Base-by-base conservation (phyloP, 2,113 vertebrate species). In the Chascanopsetta lugubris region DNA sequence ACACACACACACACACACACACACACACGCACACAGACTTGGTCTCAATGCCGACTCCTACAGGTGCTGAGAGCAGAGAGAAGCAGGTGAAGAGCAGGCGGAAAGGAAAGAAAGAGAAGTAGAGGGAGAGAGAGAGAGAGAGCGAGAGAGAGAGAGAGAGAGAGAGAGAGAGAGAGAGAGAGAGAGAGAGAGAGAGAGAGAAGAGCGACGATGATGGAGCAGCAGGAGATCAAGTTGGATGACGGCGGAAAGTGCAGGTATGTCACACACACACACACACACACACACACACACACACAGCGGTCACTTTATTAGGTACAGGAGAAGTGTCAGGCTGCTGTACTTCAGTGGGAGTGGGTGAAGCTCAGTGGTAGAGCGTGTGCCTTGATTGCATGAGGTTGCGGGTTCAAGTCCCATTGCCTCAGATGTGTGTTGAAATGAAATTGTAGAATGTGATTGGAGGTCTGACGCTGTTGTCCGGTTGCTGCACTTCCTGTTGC, bases 61-160 rank as follows among this genome's bases (percentile, higher is more conserved):
- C 86, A 85, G 86, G 87, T 89, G 82, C 85, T 69, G 64, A 21
- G 71, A 80, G 72, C 69, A 57, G 73, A 82, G 70, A 51, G 68
- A 64, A 59, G 61, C 60, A 69, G 71, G 66, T 77, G 84, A 77
- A 61, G 66, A 62, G 17, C 55, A 45, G 47, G 72, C 51, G 68
- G 59, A 59, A 58, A 55, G 59, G 15, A 45, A 22, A 58, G 48
- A 57, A 55, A 55, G 21, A 32, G 27, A 26, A 57, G 55, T 24
- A 55, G 20, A 53, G 22, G 29, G 50, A 26, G 43, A 18, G 61
- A 46, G 43, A 55, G 29, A 45, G 26, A 32, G 47, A 25, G 43
- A 17, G 61, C 21, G 43, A 65, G 59, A 61, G 51, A 64, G 59
- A 61, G 51, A 64, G 15, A 45, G 20, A 58, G 48, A 57, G 51